Percentiles rank a stretch among this genome's conserved stretches.
These are phyloP conservation scores for Yponomeuta evonymella DNA, from an alignment of 2,888 invertebrate species.

Conservation along the genomic window DNA sequence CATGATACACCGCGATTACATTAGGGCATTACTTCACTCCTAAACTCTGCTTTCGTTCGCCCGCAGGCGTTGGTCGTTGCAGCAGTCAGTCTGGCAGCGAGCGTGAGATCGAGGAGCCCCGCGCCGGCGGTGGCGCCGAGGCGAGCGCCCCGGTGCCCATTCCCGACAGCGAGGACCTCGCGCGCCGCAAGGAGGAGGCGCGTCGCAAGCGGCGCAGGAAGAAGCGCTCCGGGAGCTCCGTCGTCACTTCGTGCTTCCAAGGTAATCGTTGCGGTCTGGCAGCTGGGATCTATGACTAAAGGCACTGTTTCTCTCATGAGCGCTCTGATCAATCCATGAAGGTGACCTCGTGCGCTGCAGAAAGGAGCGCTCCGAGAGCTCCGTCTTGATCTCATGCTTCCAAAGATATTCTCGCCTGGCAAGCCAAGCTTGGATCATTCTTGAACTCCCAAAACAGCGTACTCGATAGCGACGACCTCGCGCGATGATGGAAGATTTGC, in stretches of 20 bases:
- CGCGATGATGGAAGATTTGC: too few relatives aligned
- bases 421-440: too few relatives aligned
- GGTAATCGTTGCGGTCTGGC: conserved; percentile 61
- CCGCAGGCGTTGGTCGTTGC: conserved; percentile 67
- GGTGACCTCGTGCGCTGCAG: too few relatives aligned
- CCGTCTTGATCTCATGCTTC: too few relatives aligned
- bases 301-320: too few relatives aligned
- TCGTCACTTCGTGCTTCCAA: conserved; percentile 94
- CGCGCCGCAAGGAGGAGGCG: conserved; percentile 90
- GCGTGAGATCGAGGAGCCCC: conserved; percentile 66
- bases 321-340: too few relatives aligned
- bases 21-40: neutral
- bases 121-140: conserved; percentile 55
- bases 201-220: conserved; percentile 91
- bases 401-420: too few relatives aligned
- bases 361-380: too few relatives aligned
- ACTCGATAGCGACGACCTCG: too few relatives aligned
- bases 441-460: too few relatives aligned
- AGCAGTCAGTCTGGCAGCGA: conserved; percentile 76
- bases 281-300: too few relatives aligned
- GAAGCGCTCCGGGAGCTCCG: conserved; percentile 91
- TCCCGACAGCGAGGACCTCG: conserved; percentile 79
- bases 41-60: conserved; percentile 28
- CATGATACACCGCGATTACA: too few relatives aligned
- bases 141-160: conserved; percentile 76